Evolutionary conservation across 2,113 vertebrate species (phyloP), one percentile per base, ranked within the genome.

Genomic region (Mormoops blainvillei): DNA sequence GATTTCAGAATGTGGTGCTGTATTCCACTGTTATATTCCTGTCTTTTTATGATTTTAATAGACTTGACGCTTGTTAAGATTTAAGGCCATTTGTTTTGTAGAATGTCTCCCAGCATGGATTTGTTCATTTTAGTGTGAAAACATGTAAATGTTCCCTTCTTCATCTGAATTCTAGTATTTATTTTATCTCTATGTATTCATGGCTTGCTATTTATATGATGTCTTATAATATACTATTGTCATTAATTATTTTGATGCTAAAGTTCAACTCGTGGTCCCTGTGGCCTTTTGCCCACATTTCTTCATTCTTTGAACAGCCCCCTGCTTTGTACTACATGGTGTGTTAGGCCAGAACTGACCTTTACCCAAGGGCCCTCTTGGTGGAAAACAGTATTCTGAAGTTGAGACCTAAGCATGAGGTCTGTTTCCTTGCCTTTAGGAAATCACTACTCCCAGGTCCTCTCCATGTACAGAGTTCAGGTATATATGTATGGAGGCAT

Each of bases 21-120:
- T 1, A 8, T 24, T 50, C n/a, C 31, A 20, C 20, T 31, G 12
- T 12, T 0, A 4, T 3, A 5, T n/a, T 2, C 67, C 20, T 13
- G 4, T 52, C 54, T 33, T 11, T 28, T 13, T 12, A 33, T 14
- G 26, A 74, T 50, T 74, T 84, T 50, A 31, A 33, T 50, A 56
- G 74, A 48, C n/a, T 28, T 20, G n/a, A 41, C 54, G 8, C 3
- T 24, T 50, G 41, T 50, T 28, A 70, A 18, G 41, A 83, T 36
- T 50, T 45, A 48, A 83, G 54, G 24, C 5, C 41, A 22, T 74
- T 63, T 71, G 22, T 38, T 61, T 91, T 28, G 38, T 28, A 89
- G 56, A 65, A 65, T 31, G 45, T 38, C 61, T 50, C 18, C 71
- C 56, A 89, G 20, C 41, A 54, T 83, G 67, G 5, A 12, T 84